Conservation (phyloP, 2,113 vertebrate species). For the Struthidea cinerea region DNA sequence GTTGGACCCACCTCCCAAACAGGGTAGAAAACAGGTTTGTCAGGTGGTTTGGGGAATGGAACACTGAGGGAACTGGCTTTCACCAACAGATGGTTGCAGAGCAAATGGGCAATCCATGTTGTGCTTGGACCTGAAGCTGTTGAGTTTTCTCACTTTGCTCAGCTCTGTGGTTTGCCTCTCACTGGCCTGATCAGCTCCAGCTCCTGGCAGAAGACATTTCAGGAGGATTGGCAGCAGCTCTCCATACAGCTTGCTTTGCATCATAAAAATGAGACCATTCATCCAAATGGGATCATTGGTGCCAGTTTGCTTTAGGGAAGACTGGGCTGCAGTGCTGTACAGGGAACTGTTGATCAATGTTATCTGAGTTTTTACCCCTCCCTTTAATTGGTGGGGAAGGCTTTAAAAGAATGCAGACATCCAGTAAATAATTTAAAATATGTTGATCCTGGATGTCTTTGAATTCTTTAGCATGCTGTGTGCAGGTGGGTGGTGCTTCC, state of each 20-base stretch:
- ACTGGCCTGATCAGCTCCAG: not conserved
- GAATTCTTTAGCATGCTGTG: not conserved
- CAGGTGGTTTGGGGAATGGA: not conserved
- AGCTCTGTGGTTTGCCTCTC: not conserved
- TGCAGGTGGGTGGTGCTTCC: not conserved
- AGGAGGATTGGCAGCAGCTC: not conserved
- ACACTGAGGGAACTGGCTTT: not conserved
- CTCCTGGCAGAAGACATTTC: not conserved
- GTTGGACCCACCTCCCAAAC: not conserved
- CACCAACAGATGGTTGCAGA: not conserved
- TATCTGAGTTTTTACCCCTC: not conserved
- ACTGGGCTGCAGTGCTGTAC: not conserved
- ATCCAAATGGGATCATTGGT: not conserved
- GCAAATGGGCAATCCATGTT: not conserved
- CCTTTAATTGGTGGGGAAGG: not conserved
- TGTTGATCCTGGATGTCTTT: not conserved
- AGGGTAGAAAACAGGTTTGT: not conserved
- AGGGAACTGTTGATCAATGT: not conserved
- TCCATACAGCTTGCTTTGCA: not conserved
- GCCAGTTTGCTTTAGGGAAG: not conserved
- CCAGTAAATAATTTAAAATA: not conserved
- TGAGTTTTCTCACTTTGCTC: not conserved
- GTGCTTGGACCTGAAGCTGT: not conserved
- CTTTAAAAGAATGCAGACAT: not conserved
- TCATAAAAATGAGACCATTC: not conserved